These are phyloP conservation scores for Chaetura pelagica DNA, from an alignment of 2,113 vertebrate species.

Conservation along the genomic window DNA sequence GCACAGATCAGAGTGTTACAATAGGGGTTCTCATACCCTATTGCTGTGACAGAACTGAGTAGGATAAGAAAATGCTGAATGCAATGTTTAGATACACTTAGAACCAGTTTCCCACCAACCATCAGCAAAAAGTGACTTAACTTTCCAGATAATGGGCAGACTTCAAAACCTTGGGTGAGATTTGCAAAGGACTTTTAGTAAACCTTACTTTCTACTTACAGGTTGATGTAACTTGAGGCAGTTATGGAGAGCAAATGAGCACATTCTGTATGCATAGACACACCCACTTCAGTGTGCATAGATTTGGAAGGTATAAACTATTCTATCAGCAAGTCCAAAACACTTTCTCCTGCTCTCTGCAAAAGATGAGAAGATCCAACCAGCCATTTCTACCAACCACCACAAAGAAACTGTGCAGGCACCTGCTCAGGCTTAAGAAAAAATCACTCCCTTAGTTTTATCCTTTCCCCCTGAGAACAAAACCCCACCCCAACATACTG, in stretches of 20 bases:
- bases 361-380: not conserved
- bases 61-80: not conserved
- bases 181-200: not conserved
- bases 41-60: not conserved
- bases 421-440: not conserved
- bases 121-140: not conserved
- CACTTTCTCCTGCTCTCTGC: not conserved
- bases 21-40: not conserved
- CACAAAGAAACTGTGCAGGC: not conserved
- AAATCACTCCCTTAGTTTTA: not conserved
- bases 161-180: not conserved
- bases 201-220: not conserved
- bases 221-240: not conserved
- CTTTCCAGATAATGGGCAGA: not conserved
- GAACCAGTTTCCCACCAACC: not conserved
- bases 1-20: not conserved
- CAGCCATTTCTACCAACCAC: not conserved
- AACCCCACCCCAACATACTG: not conserved
- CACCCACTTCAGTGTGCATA: accelerated
- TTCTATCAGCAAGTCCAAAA: not conserved
- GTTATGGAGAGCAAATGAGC: not conserved
- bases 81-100: not conserved
- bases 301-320: not conserved
- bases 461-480: not conserved
- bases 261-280: not conserved